Conservation (phyloP, 2,113 vertebrate genomes). For the Melanocharis versteri region DNA sequence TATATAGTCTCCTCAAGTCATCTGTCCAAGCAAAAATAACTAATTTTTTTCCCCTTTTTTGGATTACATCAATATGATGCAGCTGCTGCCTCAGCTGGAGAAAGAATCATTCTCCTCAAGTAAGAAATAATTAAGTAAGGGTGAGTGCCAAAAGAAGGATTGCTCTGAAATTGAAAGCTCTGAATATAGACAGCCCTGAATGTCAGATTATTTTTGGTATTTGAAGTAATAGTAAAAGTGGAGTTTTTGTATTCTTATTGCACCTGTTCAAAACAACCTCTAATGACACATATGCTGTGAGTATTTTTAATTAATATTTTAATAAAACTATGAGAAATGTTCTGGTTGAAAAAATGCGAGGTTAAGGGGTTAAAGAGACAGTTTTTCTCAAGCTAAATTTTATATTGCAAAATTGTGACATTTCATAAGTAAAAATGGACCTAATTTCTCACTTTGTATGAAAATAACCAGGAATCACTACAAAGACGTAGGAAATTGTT, state of each 20-base stretch:
- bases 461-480: background rate
- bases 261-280: background rate
- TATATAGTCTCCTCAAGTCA: background rate
- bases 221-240: background rate
- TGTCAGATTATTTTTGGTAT: background rate
- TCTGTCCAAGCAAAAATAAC: background rate
- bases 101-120: background rate
- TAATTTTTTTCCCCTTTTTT: background rate
- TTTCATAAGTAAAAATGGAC: background rate
- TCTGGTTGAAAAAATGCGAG: background rate
- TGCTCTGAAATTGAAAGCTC: background rate
- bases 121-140: slow-evolving; percentile 28
- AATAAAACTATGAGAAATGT: background rate
- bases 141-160: background rate
- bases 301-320: slow-evolving; percentile 1
- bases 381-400: background rate
- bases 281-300: background rate
- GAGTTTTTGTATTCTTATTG: background rate
- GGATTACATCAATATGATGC: background rate
- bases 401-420: background rate
- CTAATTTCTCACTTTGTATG: background rate
- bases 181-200: background rate
- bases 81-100: slow-evolving; percentile 5
- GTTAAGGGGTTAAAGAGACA: too few species aligned
- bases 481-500: background rate